phyloP scores from a whole-genome alignment of 2,797 vertebrate species.

The Odontamblyopus rebecca region DNA sequence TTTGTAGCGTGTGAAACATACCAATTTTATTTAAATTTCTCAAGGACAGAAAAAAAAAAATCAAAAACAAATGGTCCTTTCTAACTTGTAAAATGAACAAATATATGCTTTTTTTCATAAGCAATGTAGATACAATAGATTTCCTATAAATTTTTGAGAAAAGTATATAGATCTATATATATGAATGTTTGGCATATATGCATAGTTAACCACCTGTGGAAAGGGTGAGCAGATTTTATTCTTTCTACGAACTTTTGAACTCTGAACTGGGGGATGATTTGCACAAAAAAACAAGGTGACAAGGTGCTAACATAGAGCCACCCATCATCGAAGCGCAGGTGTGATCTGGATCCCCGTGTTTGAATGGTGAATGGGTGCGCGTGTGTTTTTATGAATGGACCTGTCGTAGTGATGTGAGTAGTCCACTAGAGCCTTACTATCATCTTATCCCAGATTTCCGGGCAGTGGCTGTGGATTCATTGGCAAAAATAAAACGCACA shows the following conservation, averaged over 20 bases:
- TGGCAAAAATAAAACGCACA: slow-evolving; percentile 39
- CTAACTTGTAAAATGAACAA: slow-evolving; percentile 78
- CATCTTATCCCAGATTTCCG: slow-evolving; percentile 62
- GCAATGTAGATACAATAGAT: slow-evolving; percentile 86
- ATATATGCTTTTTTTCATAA: slow-evolving; percentile 79
- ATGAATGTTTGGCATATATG: slow-evolving; percentile 89
- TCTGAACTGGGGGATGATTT: slow-evolving; percentile 83
- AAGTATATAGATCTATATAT: slow-evolving; percentile 85
- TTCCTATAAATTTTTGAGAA: slow-evolving; percentile 87
- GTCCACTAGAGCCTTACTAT: slow-evolving; percentile 75
- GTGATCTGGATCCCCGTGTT: slow-evolving; percentile 65
- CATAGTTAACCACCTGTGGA: slow-evolving; percentile 84
- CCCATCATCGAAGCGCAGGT: slow-evolving; percentile 71
- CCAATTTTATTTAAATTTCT: slow-evolving; percentile 75
- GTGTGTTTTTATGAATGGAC: slow-evolving; percentile 32
- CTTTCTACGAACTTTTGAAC: slow-evolving; percentile 83
- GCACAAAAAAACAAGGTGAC: slow-evolving; percentile 85
- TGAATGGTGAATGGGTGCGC: slow-evolving; percentile 34
- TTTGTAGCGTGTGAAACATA: slow-evolving; percentile 83
- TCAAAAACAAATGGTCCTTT: slow-evolving; percentile 61
- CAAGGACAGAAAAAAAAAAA: slow-evolving; percentile 63
- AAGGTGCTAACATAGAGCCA: slow-evolving; percentile 87
- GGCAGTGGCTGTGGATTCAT: slow-evolving; percentile 61
- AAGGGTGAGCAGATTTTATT: slow-evolving; percentile 84
- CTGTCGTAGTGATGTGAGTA: slow-evolving; percentile 29